Evolutionary conservation across 2,888 invertebrate species (phyloP), one percentile per base, ranked within the genome.

Genomic region (Leucania comma): DNA sequence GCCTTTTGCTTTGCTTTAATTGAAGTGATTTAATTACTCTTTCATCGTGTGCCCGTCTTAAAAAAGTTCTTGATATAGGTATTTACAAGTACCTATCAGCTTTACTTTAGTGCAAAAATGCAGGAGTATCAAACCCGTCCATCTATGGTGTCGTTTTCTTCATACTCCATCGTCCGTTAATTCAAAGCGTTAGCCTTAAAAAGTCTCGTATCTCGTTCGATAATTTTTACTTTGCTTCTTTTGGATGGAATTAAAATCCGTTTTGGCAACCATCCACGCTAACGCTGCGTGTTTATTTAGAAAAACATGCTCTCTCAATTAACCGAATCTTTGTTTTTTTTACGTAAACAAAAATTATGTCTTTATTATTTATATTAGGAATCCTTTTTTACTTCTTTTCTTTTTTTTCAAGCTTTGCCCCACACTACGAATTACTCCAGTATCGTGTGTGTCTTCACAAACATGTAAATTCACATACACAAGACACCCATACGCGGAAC

Each of bases 201-300:
- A 75, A 75, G 50, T 76, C 68, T 68, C 35, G 59, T 73, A 79
- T 79, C 71, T 71, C 70, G 68, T 67, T 78, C 62, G 62, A 84
- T 75, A 72, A 62, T 78, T n/a, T 75, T 68, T 65, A 17, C 26
- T 58, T 46, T 72, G 60, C 46, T 68, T 73, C 75, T 68, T 79
- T 84, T 69, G 29, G 20, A 76, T 62, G 68, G 83, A 82, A 86
- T 84, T 82, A 81, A 83, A 86, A 75, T 71, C 67, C 73, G 62
- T 72, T 85, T 83, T 80, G 69, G 78, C 78, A 72, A 65, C 65
- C 59, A 64, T 75, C 77, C 70, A 60, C 64, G 64, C 68, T 72
- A 38, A 65, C 65, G 58, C 32, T 60, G 71, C 80, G 73, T 83
- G 82, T 84, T 87, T 81, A 75, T 82, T 85, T 79, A 75, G 69